Percentiles rank a stretch among this genome's conserved stretches.
Conservation (phyloP, 2,888 invertebrate species). For the Pollenia griseotomentosa region DNA sequence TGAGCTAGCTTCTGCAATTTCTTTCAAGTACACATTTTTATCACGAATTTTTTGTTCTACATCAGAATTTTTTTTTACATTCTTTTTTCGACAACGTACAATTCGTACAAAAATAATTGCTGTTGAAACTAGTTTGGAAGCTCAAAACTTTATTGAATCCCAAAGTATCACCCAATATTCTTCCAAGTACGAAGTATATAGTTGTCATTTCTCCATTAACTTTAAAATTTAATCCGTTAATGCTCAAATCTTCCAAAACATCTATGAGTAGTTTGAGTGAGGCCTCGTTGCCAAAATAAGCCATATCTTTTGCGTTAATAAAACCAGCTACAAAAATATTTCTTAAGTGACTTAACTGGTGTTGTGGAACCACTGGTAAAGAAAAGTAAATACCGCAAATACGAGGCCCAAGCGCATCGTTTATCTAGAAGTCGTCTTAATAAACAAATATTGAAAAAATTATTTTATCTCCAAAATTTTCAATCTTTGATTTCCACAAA, state of each 20-base stretch:
- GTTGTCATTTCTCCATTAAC: conserved; percentile 34
- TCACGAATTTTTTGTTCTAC: conserved; percentile 41
- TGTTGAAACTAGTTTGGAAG: conserved; percentile 64
- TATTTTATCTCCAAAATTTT: conserved; percentile 54
- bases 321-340: conserved; percentile 66
- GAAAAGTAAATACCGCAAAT: conserved; percentile 71
- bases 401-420: conserved; percentile 65
- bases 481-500: conserved; percentile 63
- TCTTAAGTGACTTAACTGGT: conserved; percentile 58
- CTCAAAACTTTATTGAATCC: conserved; percentile 73
- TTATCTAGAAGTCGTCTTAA: conserved; percentile 71
- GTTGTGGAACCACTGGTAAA: conserved; percentile 64
- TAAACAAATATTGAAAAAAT: conserved; percentile 71
- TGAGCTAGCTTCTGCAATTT: conserved; percentile 50
- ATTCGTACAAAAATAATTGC: conserved; percentile 65
- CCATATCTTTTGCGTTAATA: conserved; percentile 65
- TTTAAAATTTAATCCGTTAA: conserved; percentile 54
- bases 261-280: conserved; percentile 38
- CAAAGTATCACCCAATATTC: conserved; percentile 71
- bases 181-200: conserved; percentile 68
- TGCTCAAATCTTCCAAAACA: conserved; percentile 51
- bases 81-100: conserved; percentile 70
- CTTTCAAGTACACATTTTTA: conserved; percentile 49
- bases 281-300: too few relatives aligned
- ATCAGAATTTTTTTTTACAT: conserved; percentile 55